Evolutionary conservation across 2,113 vertebrate genomes (phyloP), one percentile per base, ranked within the genome.

Genomic region (Neomonachus schauinslandi): DNA sequence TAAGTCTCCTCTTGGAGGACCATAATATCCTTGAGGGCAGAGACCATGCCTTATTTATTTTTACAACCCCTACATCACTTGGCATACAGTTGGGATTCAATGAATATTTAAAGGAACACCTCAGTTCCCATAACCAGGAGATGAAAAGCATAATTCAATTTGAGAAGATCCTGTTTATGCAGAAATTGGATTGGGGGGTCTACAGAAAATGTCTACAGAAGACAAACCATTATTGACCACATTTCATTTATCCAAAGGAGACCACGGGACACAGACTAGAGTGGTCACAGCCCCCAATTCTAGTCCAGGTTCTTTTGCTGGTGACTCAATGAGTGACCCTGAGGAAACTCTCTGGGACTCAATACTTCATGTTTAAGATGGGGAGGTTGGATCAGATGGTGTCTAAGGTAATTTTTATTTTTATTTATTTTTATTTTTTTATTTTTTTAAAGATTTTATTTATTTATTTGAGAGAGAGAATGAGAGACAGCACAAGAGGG

Each of bases 61-160:
- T 86, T 86, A 91, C 81, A 93, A 91, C 84, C 24, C 69, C 76
- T 86, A 55, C 11, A 76, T 74, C 57, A 42, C 55, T 88, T 85
- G 81, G 94, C 71, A 71, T 89, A 84, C 21, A 88, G 84, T 79
- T 1, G 9, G 46, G 57, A 94, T 83, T 95, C 59, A 61, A 91
- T 97, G 97, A 96, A 94, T 97, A 98, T 96, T 98, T 98, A 97
- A 97, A 97, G 93, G 65, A 95, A 95, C 46, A 96, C 31, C 57
- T 95, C 53, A 16, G 84, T 15, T 96, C 88, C 84, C 57, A 90
- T 82, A 97, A 97, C 22, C 22, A 95, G 88, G 84, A 95, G 51
- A 97, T 95, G 80, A 95, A 95, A 97, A 85, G 85, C 94, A 88
- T 91, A 94, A 88, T 94, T 96, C 83, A 94, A 96, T 96, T 81